Percentiles rank a stretch among this genome's conserved stretches.
Conservation (phyloP, 1,140 invertebrate species). For the Sesamia nonagrioides region DNA sequence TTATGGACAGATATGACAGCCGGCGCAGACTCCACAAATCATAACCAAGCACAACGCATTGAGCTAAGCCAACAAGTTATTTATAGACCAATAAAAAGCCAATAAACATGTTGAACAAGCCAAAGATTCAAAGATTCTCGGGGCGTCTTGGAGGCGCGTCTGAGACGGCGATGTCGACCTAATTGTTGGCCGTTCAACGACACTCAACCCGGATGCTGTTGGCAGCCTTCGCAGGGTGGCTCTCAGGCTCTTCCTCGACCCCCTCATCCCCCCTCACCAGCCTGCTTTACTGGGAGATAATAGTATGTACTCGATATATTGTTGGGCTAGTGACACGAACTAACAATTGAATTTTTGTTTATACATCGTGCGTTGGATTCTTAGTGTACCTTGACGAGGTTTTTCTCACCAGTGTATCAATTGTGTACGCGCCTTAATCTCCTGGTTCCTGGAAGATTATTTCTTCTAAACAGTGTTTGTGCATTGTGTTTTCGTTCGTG, state of each 20-base stretch:
- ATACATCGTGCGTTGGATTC: neutral
- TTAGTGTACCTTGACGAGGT: too few species aligned
- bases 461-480: neutral
- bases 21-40: constrained; percentile 12
- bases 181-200: constrained; percentile 73
- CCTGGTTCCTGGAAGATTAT: too few species aligned
- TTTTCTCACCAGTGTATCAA: too few species aligned
- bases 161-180: constrained; percentile 60
- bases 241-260: constrained; percentile 42
- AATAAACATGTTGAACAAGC: constrained; percentile 48
- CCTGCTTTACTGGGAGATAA: constrained; percentile 53
- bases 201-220: constrained; percentile 72
- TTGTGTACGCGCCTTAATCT: too few species aligned
- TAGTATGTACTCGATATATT: constrained; percentile 41
- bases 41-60: constrained; percentile 17
- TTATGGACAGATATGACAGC: constrained; percentile 26
- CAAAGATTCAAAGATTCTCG: constrained; percentile 49
- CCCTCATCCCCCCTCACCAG: constrained; percentile 23
- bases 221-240: constrained; percentile 55
- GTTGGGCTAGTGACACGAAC: constrained; percentile 22
- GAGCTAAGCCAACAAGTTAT: constrained; percentile 43
- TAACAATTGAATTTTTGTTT: constrained; percentile 19
- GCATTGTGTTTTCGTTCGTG: neutral
- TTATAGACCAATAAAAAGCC: constrained; percentile 44
- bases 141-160: constrained; percentile 52